Evolutionary conservation across 2,113 vertebrate species (phyloP), one percentile per base, ranked within the genome.

Genomic region (Hydrochoerus hydrochaeris): DNA sequence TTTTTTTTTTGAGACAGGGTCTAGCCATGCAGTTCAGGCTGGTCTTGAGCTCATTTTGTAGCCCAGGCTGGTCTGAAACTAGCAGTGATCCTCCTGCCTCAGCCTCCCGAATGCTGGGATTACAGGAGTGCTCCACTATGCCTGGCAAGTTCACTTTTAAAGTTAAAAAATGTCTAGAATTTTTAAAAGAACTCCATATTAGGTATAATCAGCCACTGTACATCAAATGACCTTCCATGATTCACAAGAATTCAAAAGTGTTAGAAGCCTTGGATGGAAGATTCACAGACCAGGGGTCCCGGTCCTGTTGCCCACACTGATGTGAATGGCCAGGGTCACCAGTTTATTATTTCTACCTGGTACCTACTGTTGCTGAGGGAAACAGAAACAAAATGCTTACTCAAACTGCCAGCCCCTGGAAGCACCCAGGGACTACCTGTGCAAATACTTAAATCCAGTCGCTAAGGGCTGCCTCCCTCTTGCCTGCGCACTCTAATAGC

Each of bases 311-410:
- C 7, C 30, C 63, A 22, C 22, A 7, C 19, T 2, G 58, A 0
- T 11, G 2, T 1, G n/a, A 62, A 13, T 0, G 44, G 12, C 16
- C 28, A 14, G 30, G 7, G 46, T 4, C 0, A 0, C 57, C 1
- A 0, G 20, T 13, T 30, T 9, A 13, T 10, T 87, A 7, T 35
- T 52, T 80, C 54, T 41, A 63, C 49, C n/a, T 49, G 17, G 65
- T 41, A 52, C 28, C 44, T 32, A 26, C 32, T 38, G 3, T 44
- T 24, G 32, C 35, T 17, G 28, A 78, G 32, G 35, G 20, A 87
- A 52, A 32, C 14, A 69, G 35, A n/a, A 67, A 35, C 65, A 67
- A 67, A 67, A n/a, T 67, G 5, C 5, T 32, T 67, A 6, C 32
- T 67, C 65, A 35, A 17, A 19, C 65, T 67, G 30, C 32, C 16